A percentile compares a stretch with the other conserved stretches of the same genome.
Evolutionary conservation across 2,888 invertebrate genomes (phyloP).

Genomic region (Aleiodes leptofemur): DNA sequence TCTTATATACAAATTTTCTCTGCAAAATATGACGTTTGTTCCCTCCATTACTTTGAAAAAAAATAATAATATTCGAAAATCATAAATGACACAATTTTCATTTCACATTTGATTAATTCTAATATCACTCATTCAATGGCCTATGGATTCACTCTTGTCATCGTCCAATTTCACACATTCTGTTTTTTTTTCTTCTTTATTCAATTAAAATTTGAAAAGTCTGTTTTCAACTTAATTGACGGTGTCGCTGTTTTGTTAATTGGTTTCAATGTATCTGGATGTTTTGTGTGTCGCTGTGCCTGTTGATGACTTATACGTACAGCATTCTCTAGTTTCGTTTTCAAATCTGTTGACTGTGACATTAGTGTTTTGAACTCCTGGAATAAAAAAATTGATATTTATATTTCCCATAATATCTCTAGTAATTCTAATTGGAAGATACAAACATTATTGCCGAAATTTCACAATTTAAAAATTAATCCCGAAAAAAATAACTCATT

Average conservation of each 20-base stretch:
- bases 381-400: slow-evolving; percentile 53
- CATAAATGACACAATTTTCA: slow-evolving; percentile 32
- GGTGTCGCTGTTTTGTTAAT: slow-evolving; percentile 76
- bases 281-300: slow-evolving; percentile 76
- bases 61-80: slow-evolving; percentile 28
- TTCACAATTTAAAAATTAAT: no score
- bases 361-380: slow-evolving; percentile 94
- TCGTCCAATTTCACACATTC: background rate
- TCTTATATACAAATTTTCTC: slow-evolving; percentile 20
- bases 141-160: background rate
- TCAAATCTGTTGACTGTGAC: slow-evolving; percentile 87
- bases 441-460: no score
- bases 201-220: slow-evolving; percentile 94
- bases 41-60: slow-evolving; percentile 31
- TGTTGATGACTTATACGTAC: slow-evolving; percentile 83
- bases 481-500: no score
- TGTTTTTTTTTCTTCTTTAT: slow-evolving; percentile 1
- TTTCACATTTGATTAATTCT: slow-evolving; percentile 39
- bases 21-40: slow-evolving; percentile 20
- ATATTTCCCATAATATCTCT: slow-evolving; percentile 1
- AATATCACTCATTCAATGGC: slow-evolving; percentile 50
- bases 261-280: slow-evolving; percentile 68
- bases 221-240: slow-evolving; percentile 94
- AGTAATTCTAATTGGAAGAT: no score
- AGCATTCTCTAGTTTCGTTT: slow-evolving; percentile 89